Evolutionary conservation across 2,888 invertebrate species (phyloP), one percentile per base, ranked within the genome.

Genomic region (Chirona hameri): DNA sequence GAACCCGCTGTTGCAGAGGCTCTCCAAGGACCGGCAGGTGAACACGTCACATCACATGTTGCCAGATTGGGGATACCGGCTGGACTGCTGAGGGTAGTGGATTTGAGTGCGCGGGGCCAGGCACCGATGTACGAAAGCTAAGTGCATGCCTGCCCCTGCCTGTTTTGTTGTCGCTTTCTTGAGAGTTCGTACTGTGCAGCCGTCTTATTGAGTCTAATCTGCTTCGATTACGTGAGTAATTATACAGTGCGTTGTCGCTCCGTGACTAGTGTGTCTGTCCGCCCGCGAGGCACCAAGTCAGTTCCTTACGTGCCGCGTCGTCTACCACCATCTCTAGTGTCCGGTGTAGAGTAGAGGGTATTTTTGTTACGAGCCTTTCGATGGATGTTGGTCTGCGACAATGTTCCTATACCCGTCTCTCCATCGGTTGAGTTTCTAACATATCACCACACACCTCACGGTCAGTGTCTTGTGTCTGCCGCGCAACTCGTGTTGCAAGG

Each of bases 151-250:
- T 18, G 18, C 4, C 29, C 18, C 29, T 72, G 29, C 18, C 31
- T 72, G 72, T 72, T 72, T 29, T 72, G 27, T 72, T 72, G 72
- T 72, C 31, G 31, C 27, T 31, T 72, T 29, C 72, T 18, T 72
- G 27, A 31, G 27, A 27, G n/a, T 27, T 27, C 4, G n/a, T n/a
- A 27, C 4, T 65, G 65, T 27, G 18, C 7, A 27, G 27, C 65
- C 12, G 65, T 65, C 65, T n/a, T 57, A 57, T 57, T 10, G n/a
- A 65, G n/a, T 65, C 27, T 18, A 15, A 27, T 27, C n/a, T 24
- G 65, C n/a, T 65, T 65, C 0, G n/a, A 7, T 52, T 52, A 52
- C 12, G 52, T 52, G 52, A 52, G 12, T 52, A 1, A 18, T 27
- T 65, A 65, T 27, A 1, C 9, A 27, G 65, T 27, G n/a, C n/a